These are phyloP conservation scores for Cecropterus lyciades DNA, from an alignment of 1,140 invertebrate genomes.

Conservation along the genomic window DNA sequence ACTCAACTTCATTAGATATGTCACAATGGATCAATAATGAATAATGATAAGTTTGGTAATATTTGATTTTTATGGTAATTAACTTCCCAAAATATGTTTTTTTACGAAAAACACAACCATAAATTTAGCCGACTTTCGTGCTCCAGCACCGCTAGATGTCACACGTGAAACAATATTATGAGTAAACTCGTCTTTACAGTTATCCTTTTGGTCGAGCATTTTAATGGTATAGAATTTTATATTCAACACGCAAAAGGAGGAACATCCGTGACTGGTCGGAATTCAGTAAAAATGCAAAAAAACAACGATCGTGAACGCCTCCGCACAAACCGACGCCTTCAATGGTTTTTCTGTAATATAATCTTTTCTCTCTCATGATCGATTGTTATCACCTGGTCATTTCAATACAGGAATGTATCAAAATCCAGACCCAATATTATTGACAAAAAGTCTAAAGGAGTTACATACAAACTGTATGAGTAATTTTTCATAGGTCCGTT, in stretches of 20 bases:
- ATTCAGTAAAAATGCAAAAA: constrained; percentile 29
- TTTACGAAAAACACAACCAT: constrained; percentile 20
- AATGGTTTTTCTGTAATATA: constrained; percentile 29
- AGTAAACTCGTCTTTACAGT: constrained; percentile 65
- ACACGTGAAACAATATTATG: constrained; percentile 55
- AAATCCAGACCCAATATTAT: neutral
- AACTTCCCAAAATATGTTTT: neutral
- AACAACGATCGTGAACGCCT: constrained; percentile 39
- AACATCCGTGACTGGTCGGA: constrained; percentile 43
- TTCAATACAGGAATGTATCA: neutral
- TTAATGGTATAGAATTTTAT: constrained; percentile 58
- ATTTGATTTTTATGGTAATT: constrained; percentile 12
- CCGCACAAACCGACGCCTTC: constrained; percentile 9
- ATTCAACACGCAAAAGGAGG: constrained; percentile 49
- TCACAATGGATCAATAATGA: no score
- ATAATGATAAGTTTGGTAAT: no score
- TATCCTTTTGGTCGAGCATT: constrained; percentile 55
- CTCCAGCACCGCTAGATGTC: constrained; percentile 48
- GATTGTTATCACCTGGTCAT: constrained; percentile 30
- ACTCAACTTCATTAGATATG: no score
- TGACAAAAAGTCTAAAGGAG: neutral
- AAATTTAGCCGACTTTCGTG: constrained; percentile 36
- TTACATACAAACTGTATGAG: neutral
- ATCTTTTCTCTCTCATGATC: constrained; percentile 35
- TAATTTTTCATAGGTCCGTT: constrained; percentile 1